phyloP scores from a whole-genome alignment of 2,113 vertebrate species.

The Cynoglossus semilaevis region DNA sequence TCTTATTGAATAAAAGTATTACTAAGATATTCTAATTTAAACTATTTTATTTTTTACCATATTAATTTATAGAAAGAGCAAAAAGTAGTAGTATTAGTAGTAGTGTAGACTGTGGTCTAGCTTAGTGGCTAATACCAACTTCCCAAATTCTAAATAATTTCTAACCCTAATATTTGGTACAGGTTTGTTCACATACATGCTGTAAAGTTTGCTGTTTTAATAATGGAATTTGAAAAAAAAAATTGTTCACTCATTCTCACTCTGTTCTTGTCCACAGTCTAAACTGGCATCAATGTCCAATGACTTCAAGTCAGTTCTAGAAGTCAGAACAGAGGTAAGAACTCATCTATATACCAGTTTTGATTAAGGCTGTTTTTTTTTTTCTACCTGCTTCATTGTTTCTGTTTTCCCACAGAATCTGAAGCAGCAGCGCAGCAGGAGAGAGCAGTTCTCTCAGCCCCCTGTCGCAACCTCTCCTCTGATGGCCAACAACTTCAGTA shows the following conservation, averaged over 20 bases:
- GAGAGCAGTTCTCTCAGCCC: conserved; percentile 88
- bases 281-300: conserved; percentile 93
- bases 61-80: too few relatives aligned
- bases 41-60: too few relatives aligned
- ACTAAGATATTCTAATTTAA: too few relatives aligned
- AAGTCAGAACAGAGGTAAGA: conserved; percentile 91
- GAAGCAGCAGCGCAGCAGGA: conserved; percentile 88
- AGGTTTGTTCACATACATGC: too few relatives aligned
- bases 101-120: too few relatives aligned
- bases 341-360: not conserved
- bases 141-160: too few relatives aligned
- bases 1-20: too few relatives aligned
- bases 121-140: too few relatives aligned
- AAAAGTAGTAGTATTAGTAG: too few relatives aligned
- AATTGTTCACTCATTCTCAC: not conserved
- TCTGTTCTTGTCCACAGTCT: conserved; percentile 75
- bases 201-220: not conserved
- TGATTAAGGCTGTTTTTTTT: not conserved
- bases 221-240: not conserved
- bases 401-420: conserved; percentile 77
- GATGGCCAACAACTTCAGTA: conserved; percentile 85
- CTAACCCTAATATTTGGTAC: too few relatives aligned
- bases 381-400: not conserved
- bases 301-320: conserved; percentile 92
- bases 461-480: conserved; percentile 78